Conservation (phyloP, 2,113 vertebrate genomes). For the Pleuronectes platessa region DNA sequence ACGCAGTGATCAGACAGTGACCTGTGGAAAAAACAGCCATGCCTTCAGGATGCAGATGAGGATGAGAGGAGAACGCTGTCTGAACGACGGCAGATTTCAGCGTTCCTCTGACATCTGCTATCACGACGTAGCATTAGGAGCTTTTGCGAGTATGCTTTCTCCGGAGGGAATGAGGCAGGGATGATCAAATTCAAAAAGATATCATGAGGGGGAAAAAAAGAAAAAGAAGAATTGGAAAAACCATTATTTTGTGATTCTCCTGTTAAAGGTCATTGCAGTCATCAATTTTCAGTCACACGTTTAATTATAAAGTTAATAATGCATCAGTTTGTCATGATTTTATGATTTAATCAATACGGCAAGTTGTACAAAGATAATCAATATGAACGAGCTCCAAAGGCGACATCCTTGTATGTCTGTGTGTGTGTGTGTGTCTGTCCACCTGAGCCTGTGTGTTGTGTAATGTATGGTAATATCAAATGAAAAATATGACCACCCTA, state of each 20-base stretch:
- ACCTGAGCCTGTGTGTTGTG: not conserved
- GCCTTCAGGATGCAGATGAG: constrained; percentile 43
- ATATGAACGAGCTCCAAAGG: constrained; percentile 19
- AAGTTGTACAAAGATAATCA: constrained; percentile 30
- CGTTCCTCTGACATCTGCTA: constrained; percentile 7
- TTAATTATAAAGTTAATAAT: constrained; percentile 47
- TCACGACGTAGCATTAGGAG: constrained; percentile 25
- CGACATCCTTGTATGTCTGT: not conserved
- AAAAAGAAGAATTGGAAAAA: constrained; percentile 7
- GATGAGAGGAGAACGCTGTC: constrained; percentile 6
- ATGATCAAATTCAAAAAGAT: constrained; percentile 4
- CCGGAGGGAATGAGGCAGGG: not conserved
- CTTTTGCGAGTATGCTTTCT: constrained; percentile 14
- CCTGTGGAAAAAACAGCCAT: constrained; percentile 45
- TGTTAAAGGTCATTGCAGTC: constrained; percentile 42
- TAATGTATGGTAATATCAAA: constrained; percentile 19
- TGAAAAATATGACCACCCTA: constrained; percentile 21
- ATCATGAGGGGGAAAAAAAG: not conserved
- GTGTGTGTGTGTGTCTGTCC: not conserved
- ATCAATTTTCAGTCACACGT: constrained; percentile 11
- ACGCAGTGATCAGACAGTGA: constrained; percentile 46
- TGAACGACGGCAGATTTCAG: not conserved
- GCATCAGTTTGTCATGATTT: constrained; percentile 32
- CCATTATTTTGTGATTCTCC: not conserved
- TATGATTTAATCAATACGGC: constrained; percentile 35